A percentile compares a stretch with the other conserved stretches of the same genome.
phyloP scores from a whole-genome alignment of 2,113 vertebrate genomes.

The Passer montanus region DNA sequence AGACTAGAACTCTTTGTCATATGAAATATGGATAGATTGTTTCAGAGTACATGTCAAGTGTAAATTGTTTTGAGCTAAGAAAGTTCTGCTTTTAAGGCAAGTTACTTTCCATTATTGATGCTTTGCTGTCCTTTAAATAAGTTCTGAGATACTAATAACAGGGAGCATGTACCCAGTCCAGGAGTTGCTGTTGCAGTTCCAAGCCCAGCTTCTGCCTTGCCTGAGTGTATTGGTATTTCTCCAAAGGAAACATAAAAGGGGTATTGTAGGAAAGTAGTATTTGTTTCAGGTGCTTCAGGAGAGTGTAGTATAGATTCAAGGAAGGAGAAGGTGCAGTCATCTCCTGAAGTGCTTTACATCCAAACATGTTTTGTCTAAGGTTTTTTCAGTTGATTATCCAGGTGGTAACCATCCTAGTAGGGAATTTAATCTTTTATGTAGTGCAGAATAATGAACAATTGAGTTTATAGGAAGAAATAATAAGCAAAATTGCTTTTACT shows the following conservation, averaged over 20 bases:
- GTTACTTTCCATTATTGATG: neutral
- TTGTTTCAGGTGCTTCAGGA: neutral
- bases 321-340: neutral
- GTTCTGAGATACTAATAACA: neutral
- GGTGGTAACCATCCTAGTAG: neutral
- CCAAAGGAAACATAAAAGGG: neutral
- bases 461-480: neutral
- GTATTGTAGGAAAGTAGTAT: neutral
- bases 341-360: neutral
- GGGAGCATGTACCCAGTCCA: neutral
- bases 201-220: neutral
- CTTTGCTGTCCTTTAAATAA: neutral
- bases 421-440: neutral
- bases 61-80: neutral
- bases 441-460: neutral
- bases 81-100: neutral
- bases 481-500: conserved; percentile 45
- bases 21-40: neutral
- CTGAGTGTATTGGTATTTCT: neutral
- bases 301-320: neutral
- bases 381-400: neutral
- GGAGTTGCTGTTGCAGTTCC: neutral
- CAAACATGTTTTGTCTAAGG: neutral
- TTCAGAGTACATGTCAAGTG: neutral
- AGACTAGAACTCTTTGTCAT: neutral